These are phyloP conservation scores for Plotosus lineatus DNA, from an alignment of 2,113 vertebrate genomes.

Conservation along the genomic window DNA sequence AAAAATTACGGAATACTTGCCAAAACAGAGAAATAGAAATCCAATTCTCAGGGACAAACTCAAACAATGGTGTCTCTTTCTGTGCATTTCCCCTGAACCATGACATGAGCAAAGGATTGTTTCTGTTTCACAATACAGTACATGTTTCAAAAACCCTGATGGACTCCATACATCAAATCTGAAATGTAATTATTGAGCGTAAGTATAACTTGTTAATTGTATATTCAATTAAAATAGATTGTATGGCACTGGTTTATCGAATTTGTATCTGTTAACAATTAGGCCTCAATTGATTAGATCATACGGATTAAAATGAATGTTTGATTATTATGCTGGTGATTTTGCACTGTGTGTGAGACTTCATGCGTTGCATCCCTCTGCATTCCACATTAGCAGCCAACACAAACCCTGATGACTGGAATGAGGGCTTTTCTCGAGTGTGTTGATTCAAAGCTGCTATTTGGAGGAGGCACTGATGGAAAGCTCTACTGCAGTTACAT, in stretches of 20 bases:
- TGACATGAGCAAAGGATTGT: not conserved
- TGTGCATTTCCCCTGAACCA: not conserved
- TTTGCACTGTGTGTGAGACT: not conserved
- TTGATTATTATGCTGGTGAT: not conserved
- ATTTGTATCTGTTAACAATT: slow-evolving; percentile 2
- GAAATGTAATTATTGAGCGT: slow-evolving; percentile 29
- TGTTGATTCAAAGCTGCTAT: not conserved
- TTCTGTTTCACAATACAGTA: not conserved
- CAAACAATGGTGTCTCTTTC: not conserved
- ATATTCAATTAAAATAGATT: slow-evolving; percentile 35
- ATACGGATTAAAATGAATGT: not conserved
- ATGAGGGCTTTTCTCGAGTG: not conserved
- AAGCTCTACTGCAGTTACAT: slow-evolving; percentile 20
- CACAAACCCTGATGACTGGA: not conserved
- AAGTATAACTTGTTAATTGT: slow-evolving; percentile 8
- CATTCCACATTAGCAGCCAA: slow-evolving; percentile 1
- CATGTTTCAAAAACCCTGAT: slow-evolving; percentile 1
- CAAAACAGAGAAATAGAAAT: slow-evolving; percentile 51
- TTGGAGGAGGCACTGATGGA: not conserved
- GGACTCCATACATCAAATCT: not conserved
- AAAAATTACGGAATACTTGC: slow-evolving; percentile 49
- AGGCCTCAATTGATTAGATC: not conserved
- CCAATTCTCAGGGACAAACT: not conserved
- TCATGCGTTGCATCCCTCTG: not conserved
- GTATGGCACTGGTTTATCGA: slow-evolving; percentile 1